Percentiles rank a stretch among this genome's conserved stretches.
These are phyloP conservation scores for Rhagonycha fulva DNA, from an alignment of 2,888 invertebrate species.

Conservation along the genomic window DNA sequence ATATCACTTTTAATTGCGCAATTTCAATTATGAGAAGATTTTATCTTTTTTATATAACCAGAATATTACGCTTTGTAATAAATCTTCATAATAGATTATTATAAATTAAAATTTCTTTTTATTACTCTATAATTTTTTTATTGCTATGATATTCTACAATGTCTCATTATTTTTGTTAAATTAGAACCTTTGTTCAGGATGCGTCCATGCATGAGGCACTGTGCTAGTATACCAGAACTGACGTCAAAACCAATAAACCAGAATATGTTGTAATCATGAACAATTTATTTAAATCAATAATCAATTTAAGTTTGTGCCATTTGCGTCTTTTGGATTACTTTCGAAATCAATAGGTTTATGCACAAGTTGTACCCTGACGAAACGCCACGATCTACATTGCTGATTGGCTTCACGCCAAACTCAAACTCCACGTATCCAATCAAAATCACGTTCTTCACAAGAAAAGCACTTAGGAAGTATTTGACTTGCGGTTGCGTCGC, in stretches of 20 bases:
- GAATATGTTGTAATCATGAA: background rate
- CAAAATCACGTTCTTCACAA: too few relatives aligned
- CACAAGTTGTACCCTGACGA: too few relatives aligned
- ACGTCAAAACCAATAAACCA: background rate
- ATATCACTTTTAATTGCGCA: background rate
- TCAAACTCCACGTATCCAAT: too few relatives aligned
- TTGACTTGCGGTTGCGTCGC: too few relatives aligned
- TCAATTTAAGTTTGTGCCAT: background rate
- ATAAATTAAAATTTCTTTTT: background rate
- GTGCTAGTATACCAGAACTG: background rate
- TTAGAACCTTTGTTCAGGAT: background rate
- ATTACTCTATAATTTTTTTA: background rate
- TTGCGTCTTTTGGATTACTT: background rate
- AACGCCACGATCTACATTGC: too few relatives aligned
- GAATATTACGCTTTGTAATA: background rate
- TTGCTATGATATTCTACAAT: background rate
- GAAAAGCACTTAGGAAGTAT: too few relatives aligned
- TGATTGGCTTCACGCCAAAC: too few relatives aligned
- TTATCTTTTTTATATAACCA: background rate
- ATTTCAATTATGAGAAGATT: background rate
- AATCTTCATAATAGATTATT: background rate
- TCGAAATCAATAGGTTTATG: too few relatives aligned
- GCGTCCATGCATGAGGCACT: background rate
- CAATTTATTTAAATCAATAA: background rate
- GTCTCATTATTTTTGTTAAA: background rate